Percentiles rank a stretch among this genome's conserved stretches.
phyloP scores from a whole-genome alignment of 2,888 invertebrate species.

The Thymelicus acteon region DNA sequence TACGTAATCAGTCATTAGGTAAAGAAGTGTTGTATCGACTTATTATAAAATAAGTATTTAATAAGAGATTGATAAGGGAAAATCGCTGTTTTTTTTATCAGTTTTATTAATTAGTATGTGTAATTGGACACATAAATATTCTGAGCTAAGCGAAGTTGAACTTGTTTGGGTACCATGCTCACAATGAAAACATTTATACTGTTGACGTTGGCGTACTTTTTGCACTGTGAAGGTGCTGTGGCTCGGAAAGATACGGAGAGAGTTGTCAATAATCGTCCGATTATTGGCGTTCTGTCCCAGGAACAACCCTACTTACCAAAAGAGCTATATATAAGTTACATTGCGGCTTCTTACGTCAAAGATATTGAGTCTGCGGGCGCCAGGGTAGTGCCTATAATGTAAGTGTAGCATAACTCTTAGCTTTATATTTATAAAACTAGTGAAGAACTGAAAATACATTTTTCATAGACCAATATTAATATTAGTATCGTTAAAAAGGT shows the following conservation, averaged over 20 bases:
- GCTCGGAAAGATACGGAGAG: constrained; percentile 42
- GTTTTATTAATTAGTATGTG: constrained; percentile 29
- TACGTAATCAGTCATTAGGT: too few species aligned
- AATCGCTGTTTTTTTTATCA: not conserved
- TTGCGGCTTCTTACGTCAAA: constrained; percentile 95
- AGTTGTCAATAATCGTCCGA: constrained; percentile 81
- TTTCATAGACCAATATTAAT: too few species aligned
- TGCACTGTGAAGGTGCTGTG: constrained; percentile 65
- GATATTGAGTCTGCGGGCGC: constrained; percentile 95
- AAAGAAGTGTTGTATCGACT: too few species aligned
- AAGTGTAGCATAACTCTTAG: constrained; percentile 54
- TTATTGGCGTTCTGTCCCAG: constrained; percentile 89
- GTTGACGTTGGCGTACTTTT: constrained; percentile 58
- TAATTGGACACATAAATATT: constrained; percentile 40
- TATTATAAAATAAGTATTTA: too few species aligned
- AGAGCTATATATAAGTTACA: constrained; percentile 87
- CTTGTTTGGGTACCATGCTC: constrained; percentile 54
- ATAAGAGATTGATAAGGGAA: too few species aligned
- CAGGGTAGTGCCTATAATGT: constrained; percentile 94
- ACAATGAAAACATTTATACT: constrained; percentile 65
- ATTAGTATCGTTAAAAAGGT: too few species aligned
- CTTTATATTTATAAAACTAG: too few species aligned
- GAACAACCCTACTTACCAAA: constrained; percentile 85
- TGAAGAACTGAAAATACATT: too few species aligned
- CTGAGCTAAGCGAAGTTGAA: constrained; percentile 56